These are phyloP conservation scores for Drosophila lutescens DNA, from an alignment of 2,888 invertebrate species.

Conservation along the genomic window DNA sequence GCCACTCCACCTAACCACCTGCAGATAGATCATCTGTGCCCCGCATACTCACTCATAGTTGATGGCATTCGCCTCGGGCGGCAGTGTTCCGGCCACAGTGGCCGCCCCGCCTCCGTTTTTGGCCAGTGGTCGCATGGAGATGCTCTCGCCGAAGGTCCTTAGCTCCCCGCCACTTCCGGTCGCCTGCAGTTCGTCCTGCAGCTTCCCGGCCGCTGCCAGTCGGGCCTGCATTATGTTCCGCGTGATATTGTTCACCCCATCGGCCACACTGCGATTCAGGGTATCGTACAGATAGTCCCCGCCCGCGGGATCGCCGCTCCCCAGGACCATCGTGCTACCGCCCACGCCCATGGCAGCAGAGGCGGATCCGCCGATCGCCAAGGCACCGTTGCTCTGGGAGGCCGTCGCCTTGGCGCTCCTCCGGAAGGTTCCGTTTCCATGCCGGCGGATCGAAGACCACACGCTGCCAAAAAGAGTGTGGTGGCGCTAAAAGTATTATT, in stretches of 20 bases:
- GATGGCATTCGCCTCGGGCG: constrained; percentile 71
- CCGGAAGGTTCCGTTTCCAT: constrained; percentile 85
- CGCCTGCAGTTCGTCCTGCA: constrained; percentile 63
- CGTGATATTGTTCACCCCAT: constrained; percentile 84
- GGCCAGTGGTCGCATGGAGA: constrained; percentile 87
- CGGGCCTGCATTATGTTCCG: constrained; percentile 83
- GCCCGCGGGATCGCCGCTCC: constrained; percentile 54
- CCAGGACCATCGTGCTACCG: constrained; percentile 66
- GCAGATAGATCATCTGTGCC: background rate
- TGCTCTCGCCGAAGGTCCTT: constrained; percentile 87
- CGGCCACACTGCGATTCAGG: constrained; percentile 82
- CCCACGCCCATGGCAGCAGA: constrained; percentile 63
- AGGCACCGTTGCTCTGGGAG: constrained; percentile 73
- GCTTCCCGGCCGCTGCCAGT: constrained; percentile 67
- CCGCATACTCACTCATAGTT: constrained; percentile 82
- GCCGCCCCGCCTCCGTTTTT: constrained; percentile 64
- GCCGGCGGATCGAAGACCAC: constrained; percentile 96
- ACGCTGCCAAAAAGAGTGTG: constrained; percentile 98
- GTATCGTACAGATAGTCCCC: constrained; percentile 75
- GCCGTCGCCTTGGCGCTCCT: constrained; percentile 76
- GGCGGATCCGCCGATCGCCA: constrained; percentile 56
- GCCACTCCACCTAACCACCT: background rate
- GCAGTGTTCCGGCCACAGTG: constrained; percentile 60
- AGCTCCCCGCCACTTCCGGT: constrained; percentile 77
- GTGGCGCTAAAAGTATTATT: constrained; percentile 89